Evolutionary conservation across 1,140 invertebrate species (phyloP).

Genomic region (Brachionus calyciflorus): DNA sequence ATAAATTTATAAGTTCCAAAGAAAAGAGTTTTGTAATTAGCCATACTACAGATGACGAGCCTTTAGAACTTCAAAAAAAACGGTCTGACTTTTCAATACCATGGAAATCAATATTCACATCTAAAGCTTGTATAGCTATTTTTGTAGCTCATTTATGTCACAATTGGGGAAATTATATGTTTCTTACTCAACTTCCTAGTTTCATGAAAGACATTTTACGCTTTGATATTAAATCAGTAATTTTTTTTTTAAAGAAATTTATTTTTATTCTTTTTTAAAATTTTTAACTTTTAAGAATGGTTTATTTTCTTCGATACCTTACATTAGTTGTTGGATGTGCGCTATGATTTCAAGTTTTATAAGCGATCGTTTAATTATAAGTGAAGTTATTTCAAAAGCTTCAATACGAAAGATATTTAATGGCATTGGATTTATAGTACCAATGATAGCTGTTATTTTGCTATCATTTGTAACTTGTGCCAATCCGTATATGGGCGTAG

Average conservation of each 20-base stretch:
- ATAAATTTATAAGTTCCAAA: slow-evolving; percentile 52
- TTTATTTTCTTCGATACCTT: slow-evolving; percentile 58
- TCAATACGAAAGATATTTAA: slow-evolving; percentile 56
- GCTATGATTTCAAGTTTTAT: slow-evolving; percentile 55
- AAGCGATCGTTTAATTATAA: slow-evolving; percentile 53
- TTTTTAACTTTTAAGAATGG: slow-evolving; percentile 61
- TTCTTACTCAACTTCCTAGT: slow-evolving; percentile 59
- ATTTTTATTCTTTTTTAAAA: slow-evolving; percentile 46
- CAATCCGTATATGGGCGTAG: slow-evolving; percentile 30
- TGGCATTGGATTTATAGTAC: slow-evolving; percentile 13
- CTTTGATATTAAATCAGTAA: slow-evolving; percentile 57
- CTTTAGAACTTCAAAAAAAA: too few relatives aligned
- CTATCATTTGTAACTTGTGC: slow-evolving; percentile 19
- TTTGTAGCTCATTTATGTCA: slow-evolving; percentile 31
- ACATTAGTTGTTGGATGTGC: slow-evolving; percentile 56
- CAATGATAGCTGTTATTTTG: slow-evolving; percentile 14
- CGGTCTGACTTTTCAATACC: background rate
- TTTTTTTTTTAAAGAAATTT: slow-evolving; percentile 48
- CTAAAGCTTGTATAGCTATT: slow-evolving; percentile 26
- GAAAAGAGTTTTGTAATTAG: slow-evolving; percentile 54
- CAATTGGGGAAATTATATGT: slow-evolving; percentile 56
- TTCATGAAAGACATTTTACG: slow-evolving; percentile 60
- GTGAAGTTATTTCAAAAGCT: slow-evolving; percentile 51
- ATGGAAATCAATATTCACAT: slow-evolving; percentile 39
- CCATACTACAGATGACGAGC: background rate